Percentiles rank a stretch among this genome's conserved stretches.
These are phyloP conservation scores for Solenodon paradoxus DNA, from an alignment of 2,113 vertebrate species.

Conservation along the genomic window DNA sequence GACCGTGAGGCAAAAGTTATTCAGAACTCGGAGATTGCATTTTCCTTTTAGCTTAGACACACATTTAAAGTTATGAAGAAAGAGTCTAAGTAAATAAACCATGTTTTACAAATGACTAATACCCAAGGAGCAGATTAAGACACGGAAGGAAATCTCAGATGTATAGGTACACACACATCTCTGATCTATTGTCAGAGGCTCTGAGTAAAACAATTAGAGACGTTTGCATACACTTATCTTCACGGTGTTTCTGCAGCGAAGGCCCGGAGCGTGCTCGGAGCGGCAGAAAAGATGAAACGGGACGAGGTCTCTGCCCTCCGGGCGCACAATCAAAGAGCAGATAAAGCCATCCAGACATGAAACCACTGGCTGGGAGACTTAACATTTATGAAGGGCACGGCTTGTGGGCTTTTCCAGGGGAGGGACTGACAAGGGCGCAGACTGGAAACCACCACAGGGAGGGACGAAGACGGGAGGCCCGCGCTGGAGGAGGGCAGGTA, in stretches of 20 bases:
- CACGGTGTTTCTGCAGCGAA: neutral
- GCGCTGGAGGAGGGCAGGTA: too few species aligned
- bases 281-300: slow-evolving; percentile 21
- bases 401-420: slow-evolving; percentile 18
- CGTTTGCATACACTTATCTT: slow-evolving; percentile 39
- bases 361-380: too few species aligned
- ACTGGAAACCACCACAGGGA: fast-evolving
- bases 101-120: slow-evolving; percentile 54
- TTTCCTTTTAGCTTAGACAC: neutral
- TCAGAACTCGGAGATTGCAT: slow-evolving; percentile 33
- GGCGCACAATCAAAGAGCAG: slow-evolving; percentile 58
- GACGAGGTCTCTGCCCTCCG: slow-evolving; percentile 43
- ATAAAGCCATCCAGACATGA: slow-evolving; percentile 42
- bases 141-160: neutral
- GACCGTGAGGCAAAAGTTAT: neutral
- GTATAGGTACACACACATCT: neutral
- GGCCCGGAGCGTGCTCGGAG: neutral
- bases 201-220: slow-evolving; percentile 54
- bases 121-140: slow-evolving; percentile 54
- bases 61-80: slow-evolving; percentile 27
- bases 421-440: neutral
- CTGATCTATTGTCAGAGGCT: neutral
- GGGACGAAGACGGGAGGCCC: too few species aligned
- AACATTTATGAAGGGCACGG: slow-evolving; percentile 56
- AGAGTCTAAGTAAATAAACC: slow-evolving; percentile 30